Conservation (phyloP, 1,140 invertebrate genomes). For the Drosophila setifemur region DNA sequence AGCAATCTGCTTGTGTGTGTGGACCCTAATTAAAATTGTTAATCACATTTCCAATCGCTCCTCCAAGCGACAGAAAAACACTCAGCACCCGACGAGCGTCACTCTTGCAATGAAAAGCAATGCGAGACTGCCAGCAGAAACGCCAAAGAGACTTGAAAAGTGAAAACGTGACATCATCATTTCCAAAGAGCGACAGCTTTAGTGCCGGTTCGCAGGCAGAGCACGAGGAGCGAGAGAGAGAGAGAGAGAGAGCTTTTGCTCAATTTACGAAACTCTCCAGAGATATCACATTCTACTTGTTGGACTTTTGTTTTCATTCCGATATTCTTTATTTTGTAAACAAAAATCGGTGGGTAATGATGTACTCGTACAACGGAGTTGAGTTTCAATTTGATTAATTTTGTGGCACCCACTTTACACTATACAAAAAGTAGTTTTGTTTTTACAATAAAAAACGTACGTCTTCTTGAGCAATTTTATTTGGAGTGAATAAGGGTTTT, state of each 20-base stretch:
- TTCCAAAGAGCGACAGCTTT: slow-evolving; percentile 11
- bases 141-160: not conserved
- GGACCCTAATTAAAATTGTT: too few species aligned
- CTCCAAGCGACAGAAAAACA: not conserved
- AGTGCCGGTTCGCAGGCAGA: not conserved
- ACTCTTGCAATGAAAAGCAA: not conserved
- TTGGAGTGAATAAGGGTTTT: too few species aligned
- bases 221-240: not conserved
- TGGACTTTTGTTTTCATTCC: not conserved
- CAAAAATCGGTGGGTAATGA: too few species aligned
- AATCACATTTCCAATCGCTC: too few species aligned
- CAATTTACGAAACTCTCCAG: too few species aligned
- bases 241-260: not conserved
- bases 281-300: not conserved
- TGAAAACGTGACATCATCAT: slow-evolving; percentile 53
- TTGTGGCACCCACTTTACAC: too few species aligned
- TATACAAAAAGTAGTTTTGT: too few species aligned
- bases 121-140: not conserved
- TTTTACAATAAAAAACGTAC: too few species aligned
- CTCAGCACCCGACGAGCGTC: not conserved
- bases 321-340: not conserved
- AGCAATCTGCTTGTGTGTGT: too few species aligned
- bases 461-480: too few species aligned
- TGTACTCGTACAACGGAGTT: too few species aligned
- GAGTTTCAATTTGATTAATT: too few species aligned